These are phyloP conservation scores for Cygnus olor DNA, from an alignment of 2,797 vertebrate genomes.

Conservation along the genomic window DNA sequence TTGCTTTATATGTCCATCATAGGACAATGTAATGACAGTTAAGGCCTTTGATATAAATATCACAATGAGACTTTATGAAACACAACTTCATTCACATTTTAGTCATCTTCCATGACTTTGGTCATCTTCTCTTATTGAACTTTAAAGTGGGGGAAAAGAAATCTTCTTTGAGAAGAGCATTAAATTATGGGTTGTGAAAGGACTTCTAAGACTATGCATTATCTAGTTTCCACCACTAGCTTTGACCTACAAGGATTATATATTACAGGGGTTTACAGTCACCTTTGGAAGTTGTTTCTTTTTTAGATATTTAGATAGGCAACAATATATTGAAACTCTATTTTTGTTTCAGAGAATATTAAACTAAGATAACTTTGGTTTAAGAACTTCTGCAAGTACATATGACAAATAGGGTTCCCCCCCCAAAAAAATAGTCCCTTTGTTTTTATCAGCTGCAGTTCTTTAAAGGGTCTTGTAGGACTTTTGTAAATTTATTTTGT, in stretches of 20 bases:
- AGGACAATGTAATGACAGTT: constrained; percentile 25
- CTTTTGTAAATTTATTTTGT: constrained; percentile 84
- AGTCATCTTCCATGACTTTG: not conserved
- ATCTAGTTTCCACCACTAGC: constrained; percentile 43
- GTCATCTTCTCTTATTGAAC: not conserved
- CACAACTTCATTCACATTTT: not conserved
- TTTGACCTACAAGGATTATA: constrained; percentile 27
- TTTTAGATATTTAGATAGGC: constrained; percentile 53
- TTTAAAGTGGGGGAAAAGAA: not conserved
- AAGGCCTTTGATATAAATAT: constrained; percentile 43
- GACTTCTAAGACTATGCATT: constrained; percentile 66
- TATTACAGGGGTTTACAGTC: not conserved
- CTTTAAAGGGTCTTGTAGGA: constrained; percentile 75
- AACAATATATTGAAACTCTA: constrained; percentile 58
- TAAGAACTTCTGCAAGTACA: constrained; percentile 70
- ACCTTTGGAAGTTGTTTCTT: constrained; percentile 57
- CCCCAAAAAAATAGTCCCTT: not conserved
- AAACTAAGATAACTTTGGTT: constrained; percentile 62
- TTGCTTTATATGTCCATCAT: not conserved
- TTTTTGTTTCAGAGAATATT: constrained; percentile 64
- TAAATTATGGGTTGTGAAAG: constrained; percentile 28
- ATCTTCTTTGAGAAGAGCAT: constrained; percentile 17
- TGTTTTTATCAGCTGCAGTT: constrained; percentile 68
- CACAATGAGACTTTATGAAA: not conserved
- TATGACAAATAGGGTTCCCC: constrained; percentile 29